phyloP scores from a whole-genome alignment of 2,797 vertebrate species.

The Scyliorhinus canicula region DNA sequence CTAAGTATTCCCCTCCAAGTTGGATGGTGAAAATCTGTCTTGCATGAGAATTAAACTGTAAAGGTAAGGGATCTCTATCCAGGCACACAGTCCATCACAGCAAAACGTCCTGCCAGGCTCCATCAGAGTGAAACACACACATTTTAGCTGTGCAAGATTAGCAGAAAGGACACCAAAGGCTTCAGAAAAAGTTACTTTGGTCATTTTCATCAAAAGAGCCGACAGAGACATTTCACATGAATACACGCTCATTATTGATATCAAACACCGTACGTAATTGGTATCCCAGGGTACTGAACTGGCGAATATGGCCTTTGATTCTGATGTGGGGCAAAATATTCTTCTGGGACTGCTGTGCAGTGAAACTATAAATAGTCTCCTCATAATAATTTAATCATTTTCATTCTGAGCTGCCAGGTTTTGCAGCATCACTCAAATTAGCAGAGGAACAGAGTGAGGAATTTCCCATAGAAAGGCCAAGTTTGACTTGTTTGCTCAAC shows the following conservation, averaged over 20 bases:
- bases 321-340: neutral
- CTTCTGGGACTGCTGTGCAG: neutral
- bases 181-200: conserved; percentile 2
- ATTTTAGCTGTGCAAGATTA: neutral
- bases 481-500: neutral
- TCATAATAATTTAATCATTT: neutral
- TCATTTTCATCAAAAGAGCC: conserved; percentile 26
- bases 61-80: neutral
- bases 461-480: neutral
- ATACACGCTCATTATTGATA: neutral
- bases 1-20: neutral
- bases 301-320: neutral
- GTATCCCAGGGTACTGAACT: neutral
- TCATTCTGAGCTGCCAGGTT: neutral
- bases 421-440: neutral
- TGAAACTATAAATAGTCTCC: neutral
- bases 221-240: conserved; percentile 5
- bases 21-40: neutral
- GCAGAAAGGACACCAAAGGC: conserved; percentile 2
- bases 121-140: neutral
- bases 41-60: neutral
- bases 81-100: neutral
- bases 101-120: neutral
- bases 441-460: no score
- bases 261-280: neutral